These are phyloP conservation scores for Abramis brama DNA, from an alignment of 2,113 vertebrate genomes.

Conservation along the genomic window DNA sequence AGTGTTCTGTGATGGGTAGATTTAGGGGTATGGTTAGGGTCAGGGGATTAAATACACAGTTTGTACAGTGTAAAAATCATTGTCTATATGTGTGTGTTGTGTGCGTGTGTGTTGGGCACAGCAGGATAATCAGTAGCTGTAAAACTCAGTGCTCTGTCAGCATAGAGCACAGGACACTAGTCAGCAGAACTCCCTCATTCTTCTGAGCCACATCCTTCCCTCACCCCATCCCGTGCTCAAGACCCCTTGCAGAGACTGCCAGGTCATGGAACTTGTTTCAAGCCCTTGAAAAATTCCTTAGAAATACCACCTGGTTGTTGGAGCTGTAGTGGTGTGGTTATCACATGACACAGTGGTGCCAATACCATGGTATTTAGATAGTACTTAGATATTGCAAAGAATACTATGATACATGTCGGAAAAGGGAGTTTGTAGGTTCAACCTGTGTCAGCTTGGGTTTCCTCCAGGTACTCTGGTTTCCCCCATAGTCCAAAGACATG, in stretches of 20 bases:
- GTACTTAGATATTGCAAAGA: no score
- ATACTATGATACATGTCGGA: neutral
- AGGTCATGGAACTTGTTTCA: neutral
- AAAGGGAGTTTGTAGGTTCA: neutral
- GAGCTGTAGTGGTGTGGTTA: neutral
- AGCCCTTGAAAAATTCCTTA: conserved; percentile 20
- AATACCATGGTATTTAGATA: neutral
- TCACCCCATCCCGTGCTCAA: conserved; percentile 44
- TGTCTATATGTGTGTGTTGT: conserved; percentile 6
- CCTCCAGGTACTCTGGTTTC: no score
- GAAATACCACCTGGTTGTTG: neutral
- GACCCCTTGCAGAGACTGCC: conserved; percentile 18
- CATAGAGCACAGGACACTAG: conserved; percentile 60
- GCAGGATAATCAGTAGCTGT: conserved; percentile 32
- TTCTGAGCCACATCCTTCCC: conserved; percentile 72
- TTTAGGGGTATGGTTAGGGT: no score
- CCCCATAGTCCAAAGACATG: no score
- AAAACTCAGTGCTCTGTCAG: conserved; percentile 57
- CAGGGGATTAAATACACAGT: no score
- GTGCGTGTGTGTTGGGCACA: conserved; percentile 19
- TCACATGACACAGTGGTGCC: neutral
- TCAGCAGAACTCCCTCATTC: conserved; percentile 73
- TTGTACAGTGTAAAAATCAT: no score
- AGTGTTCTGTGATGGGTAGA: no score
- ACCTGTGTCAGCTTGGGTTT: no score